Evolutionary conservation across 2,888 invertebrate genomes (phyloP).

Genomic region (Trisateles emortualis): DNA sequence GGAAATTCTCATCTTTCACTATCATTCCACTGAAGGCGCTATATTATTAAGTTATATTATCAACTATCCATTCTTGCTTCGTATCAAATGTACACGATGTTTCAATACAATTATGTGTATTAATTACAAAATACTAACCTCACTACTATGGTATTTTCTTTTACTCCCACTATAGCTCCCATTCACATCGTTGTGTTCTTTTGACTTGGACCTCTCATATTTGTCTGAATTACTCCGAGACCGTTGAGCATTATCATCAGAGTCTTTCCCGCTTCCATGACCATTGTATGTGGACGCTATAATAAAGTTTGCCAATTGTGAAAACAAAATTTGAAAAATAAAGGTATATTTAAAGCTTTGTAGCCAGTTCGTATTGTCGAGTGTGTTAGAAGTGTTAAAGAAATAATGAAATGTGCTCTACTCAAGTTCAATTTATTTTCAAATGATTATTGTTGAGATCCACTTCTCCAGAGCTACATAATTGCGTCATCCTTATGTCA

Average conservation of each 20-base stretch:
- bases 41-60: no score
- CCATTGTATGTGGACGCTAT: conserved; percentile 72
- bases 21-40: no score
- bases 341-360: neutral
- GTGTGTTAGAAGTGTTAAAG: no score
- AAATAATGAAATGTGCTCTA: neutral
- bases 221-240: conserved; percentile 56
- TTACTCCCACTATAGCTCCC: conserved; percentile 70
- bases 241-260: conserved; percentile 66
- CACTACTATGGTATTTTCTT: conserved; percentile 75
- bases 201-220: conserved; percentile 50
- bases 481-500: no score
- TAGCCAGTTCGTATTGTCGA: no score
- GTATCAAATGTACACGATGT: no score
- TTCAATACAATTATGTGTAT: no score
- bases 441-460: no score
- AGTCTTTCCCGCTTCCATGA: conserved; percentile 70
- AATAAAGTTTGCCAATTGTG: conserved; percentile 29
- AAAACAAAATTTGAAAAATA: neutral
- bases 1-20: no score
- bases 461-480: no score
- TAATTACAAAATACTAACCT: conserved; percentile 72
- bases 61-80: no score
- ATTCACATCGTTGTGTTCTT: conserved; percentile 62
- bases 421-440: no score